Evolutionary conservation across 2,888 invertebrate species (phyloP).

Genomic region (Agrilus cyanescens): DNA sequence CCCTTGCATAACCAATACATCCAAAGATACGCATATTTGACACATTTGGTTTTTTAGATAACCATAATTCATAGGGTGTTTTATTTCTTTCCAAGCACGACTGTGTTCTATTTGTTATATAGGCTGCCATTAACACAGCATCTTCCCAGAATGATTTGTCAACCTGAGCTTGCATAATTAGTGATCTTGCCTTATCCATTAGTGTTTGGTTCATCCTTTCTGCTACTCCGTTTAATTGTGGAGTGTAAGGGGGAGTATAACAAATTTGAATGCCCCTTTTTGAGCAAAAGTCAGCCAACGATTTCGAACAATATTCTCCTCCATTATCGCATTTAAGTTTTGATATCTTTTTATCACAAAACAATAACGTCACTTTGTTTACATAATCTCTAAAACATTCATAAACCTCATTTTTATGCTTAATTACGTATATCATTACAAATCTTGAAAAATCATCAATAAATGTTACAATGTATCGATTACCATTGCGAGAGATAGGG

Average conservation of each 20-base stretch:
- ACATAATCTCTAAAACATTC: conserved; percentile 9
- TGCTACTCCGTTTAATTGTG: conserved; percentile 10
- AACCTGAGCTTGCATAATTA: too few relatives aligned
- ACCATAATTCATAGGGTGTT: not conserved
- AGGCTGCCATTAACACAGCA: too few relatives aligned
- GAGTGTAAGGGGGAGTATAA: conserved; percentile 9
- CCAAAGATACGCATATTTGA: too few relatives aligned
- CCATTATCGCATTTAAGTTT: conserved; percentile 6
- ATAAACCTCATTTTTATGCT: conserved; percentile 8
- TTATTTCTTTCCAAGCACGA: too few relatives aligned
- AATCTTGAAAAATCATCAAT: conserved; percentile 9
- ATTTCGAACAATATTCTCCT: not conserved
- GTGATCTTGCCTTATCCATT: too few relatives aligned
- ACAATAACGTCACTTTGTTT: conserved; percentile 3
- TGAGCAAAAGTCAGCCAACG: not conserved
- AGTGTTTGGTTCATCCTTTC: conserved; percentile 13
- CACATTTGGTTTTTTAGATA: too few relatives aligned
- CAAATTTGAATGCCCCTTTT: conserved; percentile 6
- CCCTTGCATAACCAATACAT: too few relatives aligned
- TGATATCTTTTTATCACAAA: conserved; percentile 4
- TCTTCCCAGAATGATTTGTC: too few relatives aligned
- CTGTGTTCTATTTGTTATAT: too few relatives aligned
- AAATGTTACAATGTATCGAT: too few relatives aligned
- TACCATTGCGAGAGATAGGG: too few relatives aligned
- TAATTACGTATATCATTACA: conserved; percentile 8